Conservation (phyloP, 1,140 invertebrate species). For the Penaeus japonicus region DNA sequence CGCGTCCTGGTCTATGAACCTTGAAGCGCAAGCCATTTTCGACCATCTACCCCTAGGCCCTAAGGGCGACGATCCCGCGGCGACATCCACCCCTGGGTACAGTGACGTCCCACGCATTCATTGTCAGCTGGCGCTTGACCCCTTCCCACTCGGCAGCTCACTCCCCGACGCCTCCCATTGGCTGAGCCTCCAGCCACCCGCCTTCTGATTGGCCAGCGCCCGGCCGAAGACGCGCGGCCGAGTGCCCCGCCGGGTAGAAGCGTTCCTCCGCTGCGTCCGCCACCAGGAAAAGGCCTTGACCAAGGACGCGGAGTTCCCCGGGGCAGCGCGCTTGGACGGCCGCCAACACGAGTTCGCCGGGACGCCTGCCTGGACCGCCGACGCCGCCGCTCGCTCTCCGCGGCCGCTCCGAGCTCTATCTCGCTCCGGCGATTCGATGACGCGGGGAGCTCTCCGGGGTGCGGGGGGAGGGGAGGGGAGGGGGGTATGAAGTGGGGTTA, state of each 20-base stretch:
- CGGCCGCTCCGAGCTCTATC: no score
- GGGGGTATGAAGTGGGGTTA: no score
- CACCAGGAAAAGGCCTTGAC: constrained; percentile 33
- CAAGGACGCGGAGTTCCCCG: constrained; percentile 50
- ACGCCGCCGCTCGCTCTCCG: constrained; percentile 16
- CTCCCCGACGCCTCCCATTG: constrained; percentile 14
- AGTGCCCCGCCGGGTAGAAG: constrained; percentile 14
- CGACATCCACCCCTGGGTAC: constrained; percentile 21
- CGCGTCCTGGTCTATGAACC: background rate
- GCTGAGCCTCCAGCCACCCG: background rate
- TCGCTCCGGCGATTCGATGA: background rate
- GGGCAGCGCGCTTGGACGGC: constrained; percentile 16
- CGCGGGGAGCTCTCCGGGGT: no score
- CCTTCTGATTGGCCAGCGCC: constrained; percentile 3
- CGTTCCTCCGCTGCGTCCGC: background rate
- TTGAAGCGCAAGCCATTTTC: background rate
- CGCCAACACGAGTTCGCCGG: constrained; percentile 14
- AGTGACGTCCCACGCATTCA: constrained; percentile 24
- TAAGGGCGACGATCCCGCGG: constrained; percentile 20
- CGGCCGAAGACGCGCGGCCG: constrained; percentile 21
- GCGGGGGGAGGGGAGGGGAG: no score
- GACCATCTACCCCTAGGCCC: constrained; percentile 3
- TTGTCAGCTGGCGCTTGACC: constrained; percentile 39
- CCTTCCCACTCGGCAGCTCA: constrained; percentile 30
- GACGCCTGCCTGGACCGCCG: constrained; percentile 2